Conservation (phyloP, 92 coral and sea anemone species). For the Heliopora coerulea region DNA sequence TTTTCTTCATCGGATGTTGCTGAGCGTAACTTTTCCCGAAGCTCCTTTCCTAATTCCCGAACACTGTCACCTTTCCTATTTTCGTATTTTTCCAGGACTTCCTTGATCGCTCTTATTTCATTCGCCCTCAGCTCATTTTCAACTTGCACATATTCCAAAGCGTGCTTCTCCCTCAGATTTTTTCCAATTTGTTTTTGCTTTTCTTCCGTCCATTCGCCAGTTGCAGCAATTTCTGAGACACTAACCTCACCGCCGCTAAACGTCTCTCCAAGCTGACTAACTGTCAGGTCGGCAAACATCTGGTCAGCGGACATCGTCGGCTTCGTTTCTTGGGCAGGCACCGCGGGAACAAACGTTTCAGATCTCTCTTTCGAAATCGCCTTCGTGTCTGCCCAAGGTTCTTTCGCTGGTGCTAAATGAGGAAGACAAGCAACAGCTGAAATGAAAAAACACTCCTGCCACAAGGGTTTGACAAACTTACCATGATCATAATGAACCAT, state of each 20-base stretch:
- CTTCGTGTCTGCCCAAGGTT: constrained; percentile 15
- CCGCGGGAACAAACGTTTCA: background rate
- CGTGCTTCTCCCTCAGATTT: constrained; percentile 88
- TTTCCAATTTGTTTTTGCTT: constrained; percentile 80
- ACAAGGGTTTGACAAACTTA: no score
- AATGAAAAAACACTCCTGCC: background rate
- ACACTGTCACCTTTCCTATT: constrained; percentile 74
- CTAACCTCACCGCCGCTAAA: constrained; percentile 89
- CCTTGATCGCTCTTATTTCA: constrained; percentile 82
- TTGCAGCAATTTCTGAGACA: constrained; percentile 77
- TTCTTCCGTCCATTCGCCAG: constrained; percentile 85
- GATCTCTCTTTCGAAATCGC: background rate
- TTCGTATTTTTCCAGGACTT: constrained; percentile 81
- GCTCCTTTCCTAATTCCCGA: constrained; percentile 62
- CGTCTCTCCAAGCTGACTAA: constrained; percentile 92
- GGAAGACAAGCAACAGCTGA: background rate
- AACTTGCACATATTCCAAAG: constrained; percentile 91
- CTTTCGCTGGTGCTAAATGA: constrained; percentile 16
- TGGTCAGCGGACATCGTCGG: constrained; percentile 68
- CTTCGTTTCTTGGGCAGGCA: constrained; percentile 27
- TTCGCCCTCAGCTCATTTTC: constrained; percentile 85
- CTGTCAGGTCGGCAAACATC: constrained; percentile 79
- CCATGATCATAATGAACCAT: no score
- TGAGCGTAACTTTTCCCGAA: constrained; percentile 61
- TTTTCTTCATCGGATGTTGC: constrained; percentile 78